These are phyloP conservation scores for Diaphora mendica DNA, from an alignment of 2,888 invertebrate genomes.

Conservation along the genomic window DNA sequence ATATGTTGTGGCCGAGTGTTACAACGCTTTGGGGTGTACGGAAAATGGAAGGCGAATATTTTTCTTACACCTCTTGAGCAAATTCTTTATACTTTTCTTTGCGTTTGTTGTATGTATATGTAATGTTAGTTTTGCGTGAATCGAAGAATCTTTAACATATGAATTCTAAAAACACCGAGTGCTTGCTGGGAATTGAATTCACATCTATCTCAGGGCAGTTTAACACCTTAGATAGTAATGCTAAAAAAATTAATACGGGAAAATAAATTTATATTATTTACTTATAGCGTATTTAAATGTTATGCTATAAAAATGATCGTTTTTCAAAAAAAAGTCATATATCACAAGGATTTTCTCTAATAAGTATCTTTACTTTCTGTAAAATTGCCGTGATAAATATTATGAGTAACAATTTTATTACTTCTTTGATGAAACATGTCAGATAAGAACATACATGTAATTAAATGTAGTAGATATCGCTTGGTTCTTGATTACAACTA, in stretches of 20 bases:
- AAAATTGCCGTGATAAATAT: background rate
- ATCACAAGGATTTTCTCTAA: background rate
- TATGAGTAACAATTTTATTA: background rate
- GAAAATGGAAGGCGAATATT: conserved; percentile 20
- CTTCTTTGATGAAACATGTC: background rate
- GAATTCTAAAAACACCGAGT: background rate
- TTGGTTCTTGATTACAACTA: background rate
- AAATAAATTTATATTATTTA: background rate
- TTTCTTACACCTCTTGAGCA: background rate
- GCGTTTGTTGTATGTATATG: background rate
- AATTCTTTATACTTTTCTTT: background rate
- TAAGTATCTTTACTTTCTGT: background rate
- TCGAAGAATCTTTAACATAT: background rate
- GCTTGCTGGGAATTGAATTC: too few species aligned
- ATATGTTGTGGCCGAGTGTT: conserved; percentile 23
- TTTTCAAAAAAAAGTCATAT: background rate
- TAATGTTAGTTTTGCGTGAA: background rate
- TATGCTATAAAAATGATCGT: background rate
- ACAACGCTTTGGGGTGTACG: conserved; percentile 21
- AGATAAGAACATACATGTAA: background rate
- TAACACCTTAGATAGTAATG: background rate
- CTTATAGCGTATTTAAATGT: background rate
- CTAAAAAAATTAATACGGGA: background rate
- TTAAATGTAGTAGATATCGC: too few species aligned
- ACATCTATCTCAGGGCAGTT: too few species aligned